phyloP scores from a whole-genome alignment of 2,888 invertebrate species.

The Epinotia demarniana region DNA sequence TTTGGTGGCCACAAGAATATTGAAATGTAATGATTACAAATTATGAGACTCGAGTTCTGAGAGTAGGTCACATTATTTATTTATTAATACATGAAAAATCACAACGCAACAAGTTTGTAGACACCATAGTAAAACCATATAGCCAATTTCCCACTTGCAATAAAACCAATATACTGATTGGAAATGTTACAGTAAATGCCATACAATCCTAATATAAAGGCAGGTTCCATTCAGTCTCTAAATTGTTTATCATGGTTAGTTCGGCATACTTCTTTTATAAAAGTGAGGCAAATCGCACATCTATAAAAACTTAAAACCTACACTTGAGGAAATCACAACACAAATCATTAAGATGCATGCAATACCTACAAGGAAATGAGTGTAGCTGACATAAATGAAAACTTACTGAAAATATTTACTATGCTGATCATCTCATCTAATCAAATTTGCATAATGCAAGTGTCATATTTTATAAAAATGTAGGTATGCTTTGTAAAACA shows the following conservation, averaged over 20 bases:
- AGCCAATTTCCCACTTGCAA: too few relatives aligned
- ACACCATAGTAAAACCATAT: too few relatives aligned
- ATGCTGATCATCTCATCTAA: not conserved
- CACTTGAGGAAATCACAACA: conserved; percentile 26
- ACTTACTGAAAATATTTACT: not conserved
- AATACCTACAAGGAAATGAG: conserved; percentile 19
- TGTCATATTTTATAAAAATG: conserved; percentile 12
- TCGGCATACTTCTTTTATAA: not conserved
- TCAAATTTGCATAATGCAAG: not conserved
- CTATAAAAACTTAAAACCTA: conserved; percentile 6
- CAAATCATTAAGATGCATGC: conserved; percentile 6
- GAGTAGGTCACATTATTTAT: too few relatives aligned
- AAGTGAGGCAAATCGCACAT: not conserved
- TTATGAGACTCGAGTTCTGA: too few relatives aligned
- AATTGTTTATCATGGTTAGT: not conserved
- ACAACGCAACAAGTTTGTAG: too few relatives aligned
- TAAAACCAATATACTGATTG: not conserved
- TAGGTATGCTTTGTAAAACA: conserved; percentile 7
- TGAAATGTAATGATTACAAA: too few relatives aligned
- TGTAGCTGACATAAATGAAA: conserved; percentile 4
- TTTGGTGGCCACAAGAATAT: too few relatives aligned
- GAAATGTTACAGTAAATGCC: not conserved
- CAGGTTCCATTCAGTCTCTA: not conserved
- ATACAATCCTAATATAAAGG: not conserved
- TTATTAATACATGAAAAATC: too few relatives aligned